These are phyloP conservation scores for Diaperis boleti DNA, from an alignment of 2,888 invertebrate species.

Conservation along the genomic window DNA sequence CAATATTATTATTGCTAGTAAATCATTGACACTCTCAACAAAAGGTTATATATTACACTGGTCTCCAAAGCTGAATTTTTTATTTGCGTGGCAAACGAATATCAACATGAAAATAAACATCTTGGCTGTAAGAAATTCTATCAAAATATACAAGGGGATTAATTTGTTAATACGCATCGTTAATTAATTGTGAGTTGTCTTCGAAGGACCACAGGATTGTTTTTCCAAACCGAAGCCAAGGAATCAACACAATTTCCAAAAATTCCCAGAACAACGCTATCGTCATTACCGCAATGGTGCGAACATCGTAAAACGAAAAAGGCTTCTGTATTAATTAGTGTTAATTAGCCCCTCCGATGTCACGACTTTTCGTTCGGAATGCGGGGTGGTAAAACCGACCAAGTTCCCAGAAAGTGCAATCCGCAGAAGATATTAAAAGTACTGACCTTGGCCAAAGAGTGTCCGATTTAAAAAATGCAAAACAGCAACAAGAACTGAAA, in stretches of 20 bases:
- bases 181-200: too few relatives aligned
- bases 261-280: too few relatives aligned
- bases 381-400: slow-evolving; percentile 29
- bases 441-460: slow-evolving; percentile 30
- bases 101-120: too few relatives aligned
- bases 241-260: too few relatives aligned
- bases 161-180: too few relatives aligned
- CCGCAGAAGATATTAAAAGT: slow-evolving; percentile 19
- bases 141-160: too few relatives aligned
- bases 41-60: too few relatives aligned
- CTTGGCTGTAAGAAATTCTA: too few relatives aligned
- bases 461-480: slow-evolving; percentile 30
- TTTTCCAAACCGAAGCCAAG: too few relatives aligned
- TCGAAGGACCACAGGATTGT: too few relatives aligned
- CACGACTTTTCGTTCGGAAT: slow-evolving; percentile 1
- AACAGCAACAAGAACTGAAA: slow-evolving; percentile 27
- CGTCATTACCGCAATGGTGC: neutral
- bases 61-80: too few relatives aligned
- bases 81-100: slow-evolving; percentile 5
- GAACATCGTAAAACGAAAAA: neutral
- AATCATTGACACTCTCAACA: slow-evolving; percentile 30
- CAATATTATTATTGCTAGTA: slow-evolving; percentile 34
- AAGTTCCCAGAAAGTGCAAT: slow-evolving; percentile 10
- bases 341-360: slow-evolving; percentile 15
- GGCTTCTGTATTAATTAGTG: slow-evolving; percentile 12